These are phyloP conservation scores for Mionectes olivaceus DNA, from an alignment of 2,797 vertebrate species.

Conservation along the genomic window DNA sequence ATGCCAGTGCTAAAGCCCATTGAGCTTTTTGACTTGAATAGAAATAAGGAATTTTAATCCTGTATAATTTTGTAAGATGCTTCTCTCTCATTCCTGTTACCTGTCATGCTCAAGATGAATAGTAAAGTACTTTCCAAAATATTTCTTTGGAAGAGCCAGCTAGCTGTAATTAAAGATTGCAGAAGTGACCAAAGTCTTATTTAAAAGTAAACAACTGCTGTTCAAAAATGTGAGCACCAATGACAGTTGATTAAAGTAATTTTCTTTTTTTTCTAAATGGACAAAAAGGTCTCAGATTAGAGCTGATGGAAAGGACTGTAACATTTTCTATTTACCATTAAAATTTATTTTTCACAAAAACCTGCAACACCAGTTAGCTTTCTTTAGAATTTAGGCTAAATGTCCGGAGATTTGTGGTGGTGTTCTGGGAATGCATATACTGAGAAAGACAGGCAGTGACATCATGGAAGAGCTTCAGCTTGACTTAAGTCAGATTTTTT, in stretches of 20 bases:
- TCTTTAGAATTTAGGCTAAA: not conserved
- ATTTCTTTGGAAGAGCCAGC: not conserved
- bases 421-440: not conserved
- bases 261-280: not conserved
- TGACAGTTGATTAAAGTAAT: not conserved
- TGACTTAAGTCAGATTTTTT: not conserved
- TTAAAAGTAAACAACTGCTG: not conserved
- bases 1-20: not conserved
- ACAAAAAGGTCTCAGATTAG: not conserved
- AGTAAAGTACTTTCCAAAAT: not conserved
- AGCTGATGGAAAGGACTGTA: not conserved
- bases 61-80: not conserved
- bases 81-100: not conserved
- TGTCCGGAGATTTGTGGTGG: not conserved
- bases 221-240: not conserved
- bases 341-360: not conserved
- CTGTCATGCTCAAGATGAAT: not conserved
- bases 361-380: not conserved
- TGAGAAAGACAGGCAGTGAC: not conserved
- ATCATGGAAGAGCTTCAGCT: not conserved
- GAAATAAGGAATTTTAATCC: not conserved
- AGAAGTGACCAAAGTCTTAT: not conserved
- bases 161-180: not conserved
- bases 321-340: not conserved
- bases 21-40: not conserved